phyloP scores from a whole-genome alignment of 2,113 vertebrate species.

The Amblyornis subalaris region DNA sequence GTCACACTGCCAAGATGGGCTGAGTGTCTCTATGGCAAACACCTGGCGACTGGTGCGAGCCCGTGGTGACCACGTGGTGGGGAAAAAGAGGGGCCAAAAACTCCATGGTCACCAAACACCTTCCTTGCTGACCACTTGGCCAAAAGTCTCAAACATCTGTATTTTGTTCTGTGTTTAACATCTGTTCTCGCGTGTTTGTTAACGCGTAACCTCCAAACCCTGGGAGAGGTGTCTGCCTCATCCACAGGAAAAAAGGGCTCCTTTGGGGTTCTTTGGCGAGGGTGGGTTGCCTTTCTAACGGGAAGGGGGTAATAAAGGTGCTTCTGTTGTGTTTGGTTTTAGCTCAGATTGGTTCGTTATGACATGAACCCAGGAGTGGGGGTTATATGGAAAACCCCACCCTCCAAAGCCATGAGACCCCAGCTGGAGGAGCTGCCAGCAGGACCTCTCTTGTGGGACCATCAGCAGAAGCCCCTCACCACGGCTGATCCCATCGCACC shows the following conservation, averaged over 20 bases:
- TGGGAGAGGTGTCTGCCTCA: not conserved
- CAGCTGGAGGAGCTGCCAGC: fast-evolving
- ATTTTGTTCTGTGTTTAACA: not conserved
- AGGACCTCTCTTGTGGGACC: not conserved
- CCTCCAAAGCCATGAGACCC: not conserved
- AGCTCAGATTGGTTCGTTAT: fast-evolving
- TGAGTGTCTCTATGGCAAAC: not conserved
- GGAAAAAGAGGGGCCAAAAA: not conserved
- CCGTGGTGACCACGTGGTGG: fast-evolving
- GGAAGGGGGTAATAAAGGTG: not conserved
- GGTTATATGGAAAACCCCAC: not conserved
- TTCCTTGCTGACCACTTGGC: not conserved
- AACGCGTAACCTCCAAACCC: fast-evolving
- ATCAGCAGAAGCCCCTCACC: not conserved
- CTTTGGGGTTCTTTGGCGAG: not conserved
- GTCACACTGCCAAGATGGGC: fast-evolving
- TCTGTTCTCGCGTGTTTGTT: not conserved
- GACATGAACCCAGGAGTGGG: fast-evolving
- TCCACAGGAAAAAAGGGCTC: not conserved
- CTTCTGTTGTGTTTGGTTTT: not conserved
- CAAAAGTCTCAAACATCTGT: not conserved
- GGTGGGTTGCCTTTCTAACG: not conserved
- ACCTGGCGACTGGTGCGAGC: fast-evolving
- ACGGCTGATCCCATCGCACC: fast-evolving
- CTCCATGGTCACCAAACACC: not conserved